phyloP scores from a whole-genome alignment of 2,888 invertebrate species.

The Cheilosia urbana region DNA sequence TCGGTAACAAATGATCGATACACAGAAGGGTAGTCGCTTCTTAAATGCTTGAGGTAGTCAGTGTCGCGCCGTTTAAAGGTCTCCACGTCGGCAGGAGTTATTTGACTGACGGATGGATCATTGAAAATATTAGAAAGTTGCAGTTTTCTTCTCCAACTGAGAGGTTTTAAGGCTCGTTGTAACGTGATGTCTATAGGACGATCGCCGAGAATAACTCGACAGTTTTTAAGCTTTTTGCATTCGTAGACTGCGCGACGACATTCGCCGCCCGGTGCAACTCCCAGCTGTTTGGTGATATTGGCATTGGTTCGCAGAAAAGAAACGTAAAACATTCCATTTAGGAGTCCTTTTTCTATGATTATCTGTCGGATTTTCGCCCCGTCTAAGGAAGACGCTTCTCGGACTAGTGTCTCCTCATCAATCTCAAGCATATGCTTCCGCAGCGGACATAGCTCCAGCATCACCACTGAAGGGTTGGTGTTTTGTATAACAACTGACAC shows the following conservation, averaged over 20 bases:
- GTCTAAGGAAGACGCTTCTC: slow-evolving; percentile 93
- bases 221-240: slow-evolving; percentile 87
- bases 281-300: slow-evolving; percentile 93
- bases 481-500: slow-evolving; percentile 86
- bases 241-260: slow-evolving; percentile 94
- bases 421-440: slow-evolving; percentile 92
- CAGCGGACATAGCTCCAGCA: slow-evolving; percentile 94
- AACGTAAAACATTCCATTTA: slow-evolving; percentile 91
- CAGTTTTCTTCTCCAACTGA: slow-evolving; percentile 93
- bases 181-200: slow-evolving; percentile 95
- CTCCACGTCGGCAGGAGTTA: slow-evolving; percentile 92
- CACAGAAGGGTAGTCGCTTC: slow-evolving; percentile 89
- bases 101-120: slow-evolving; percentile 29
- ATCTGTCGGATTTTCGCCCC: slow-evolving; percentile 86
- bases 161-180: slow-evolving; percentile 91
- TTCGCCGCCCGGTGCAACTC: slow-evolving; percentile 98
- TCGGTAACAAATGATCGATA: slow-evolving; percentile 95
- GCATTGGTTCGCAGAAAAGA: slow-evolving; percentile 94
- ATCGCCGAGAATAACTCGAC: slow-evolving; percentile 93
- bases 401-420: slow-evolving; percentile 93
- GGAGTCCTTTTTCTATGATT: slow-evolving; percentile 69
- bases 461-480: slow-evolving; percentile 89
- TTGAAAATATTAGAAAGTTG: slow-evolving; percentile 78
- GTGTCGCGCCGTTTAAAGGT: slow-evolving; percentile 88
- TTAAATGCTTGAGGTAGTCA: slow-evolving; percentile 89